Percentiles rank a stretch among this genome's conserved stretches.
Evolutionary conservation across 2,797 vertebrate species (phyloP).

Genomic region (Lacerta agilis): DNA sequence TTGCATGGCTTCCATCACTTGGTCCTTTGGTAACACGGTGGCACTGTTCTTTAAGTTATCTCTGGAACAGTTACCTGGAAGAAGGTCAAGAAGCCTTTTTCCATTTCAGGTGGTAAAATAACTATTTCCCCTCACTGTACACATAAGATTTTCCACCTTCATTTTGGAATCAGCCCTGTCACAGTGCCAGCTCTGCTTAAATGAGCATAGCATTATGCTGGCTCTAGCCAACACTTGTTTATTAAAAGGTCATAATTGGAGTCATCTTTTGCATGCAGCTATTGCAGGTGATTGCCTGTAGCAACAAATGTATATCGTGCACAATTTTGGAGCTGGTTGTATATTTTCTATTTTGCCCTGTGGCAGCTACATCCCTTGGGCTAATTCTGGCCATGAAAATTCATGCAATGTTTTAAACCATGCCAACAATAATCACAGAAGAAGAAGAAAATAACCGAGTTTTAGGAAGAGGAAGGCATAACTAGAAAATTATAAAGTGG

Average conservation of each 20-base stretch:
- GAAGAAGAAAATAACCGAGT: not conserved
- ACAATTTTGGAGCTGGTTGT: not conserved
- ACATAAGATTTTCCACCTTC: not conserved
- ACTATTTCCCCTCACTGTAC: not conserved
- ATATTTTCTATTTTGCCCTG: constrained; percentile 13
- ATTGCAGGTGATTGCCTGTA: not conserved
- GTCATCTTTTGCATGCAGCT: not conserved
- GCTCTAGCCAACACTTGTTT: constrained; percentile 7
- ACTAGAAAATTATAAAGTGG: too few relatives aligned
- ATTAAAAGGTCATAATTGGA: constrained; percentile 32
- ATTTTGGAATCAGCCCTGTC: not conserved
- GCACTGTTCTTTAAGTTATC: too few relatives aligned
- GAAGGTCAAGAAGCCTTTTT: not conserved
- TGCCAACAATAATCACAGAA: not conserved
- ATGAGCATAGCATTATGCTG: not conserved
- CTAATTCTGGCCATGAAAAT: not conserved
- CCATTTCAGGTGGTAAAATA: not conserved
- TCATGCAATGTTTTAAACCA: constrained; percentile 12
- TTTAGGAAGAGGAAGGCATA: not conserved
- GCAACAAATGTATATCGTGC: constrained; percentile 15
- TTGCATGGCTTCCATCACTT: too few relatives aligned
- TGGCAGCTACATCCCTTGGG: constrained; percentile 2
- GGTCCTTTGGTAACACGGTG: too few relatives aligned
- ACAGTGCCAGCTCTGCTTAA: not conserved
- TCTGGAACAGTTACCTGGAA: too few relatives aligned